Conservation (phyloP, 2,113 vertebrate genomes). For the Vicugna pacos region DNA sequence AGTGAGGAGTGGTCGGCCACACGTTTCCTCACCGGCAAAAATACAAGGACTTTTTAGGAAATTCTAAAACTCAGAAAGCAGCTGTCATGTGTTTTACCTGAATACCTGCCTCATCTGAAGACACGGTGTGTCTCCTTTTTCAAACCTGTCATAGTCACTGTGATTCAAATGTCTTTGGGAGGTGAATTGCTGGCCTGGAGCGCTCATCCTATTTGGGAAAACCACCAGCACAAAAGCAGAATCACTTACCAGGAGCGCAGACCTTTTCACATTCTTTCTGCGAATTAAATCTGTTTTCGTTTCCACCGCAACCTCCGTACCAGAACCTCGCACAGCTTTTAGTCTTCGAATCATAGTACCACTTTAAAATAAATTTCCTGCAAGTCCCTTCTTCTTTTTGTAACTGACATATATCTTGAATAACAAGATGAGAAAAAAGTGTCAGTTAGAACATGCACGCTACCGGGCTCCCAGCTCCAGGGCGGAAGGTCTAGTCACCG, state of each 20-base stretch:
- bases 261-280: slow-evolving; percentile 92
- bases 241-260: slow-evolving; percentile 90
- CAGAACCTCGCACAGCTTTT: slow-evolving; percentile 94
- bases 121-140: neutral
- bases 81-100: neutral
- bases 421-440: neutral
- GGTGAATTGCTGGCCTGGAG: too few relatives aligned
- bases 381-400: slow-evolving; percentile 92
- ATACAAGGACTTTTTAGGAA: neutral
- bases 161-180: neutral
- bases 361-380: slow-evolving; percentile 91
- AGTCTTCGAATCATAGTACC: slow-evolving; percentile 90
- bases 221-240: accelerated
- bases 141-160: accelerated
- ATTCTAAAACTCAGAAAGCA: neutral
- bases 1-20: neutral
- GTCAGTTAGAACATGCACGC: accelerated
- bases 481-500: too few relatives aligned
- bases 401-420: slow-evolving; percentile 89
- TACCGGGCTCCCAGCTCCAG: accelerated
- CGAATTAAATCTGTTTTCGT: slow-evolving; percentile 93
- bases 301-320: slow-evolving; percentile 96
- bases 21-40: neutral
- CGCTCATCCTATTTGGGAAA: accelerated
- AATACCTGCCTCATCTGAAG: neutral